phyloP scores from a whole-genome alignment of 2,797 vertebrate species.

The Halcyon badia region DNA sequence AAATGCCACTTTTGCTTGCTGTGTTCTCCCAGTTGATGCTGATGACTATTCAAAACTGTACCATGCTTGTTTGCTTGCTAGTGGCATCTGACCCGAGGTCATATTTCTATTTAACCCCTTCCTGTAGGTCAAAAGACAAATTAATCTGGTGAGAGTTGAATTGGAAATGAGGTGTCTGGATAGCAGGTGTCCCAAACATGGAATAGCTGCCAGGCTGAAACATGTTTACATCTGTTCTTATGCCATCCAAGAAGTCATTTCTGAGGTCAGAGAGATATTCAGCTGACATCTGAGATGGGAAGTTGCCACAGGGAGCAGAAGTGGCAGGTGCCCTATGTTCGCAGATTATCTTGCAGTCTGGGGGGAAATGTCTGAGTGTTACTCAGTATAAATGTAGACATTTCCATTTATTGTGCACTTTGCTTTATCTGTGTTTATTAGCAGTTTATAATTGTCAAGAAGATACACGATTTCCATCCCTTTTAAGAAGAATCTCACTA shows the following conservation, averaged over 20 bases:
- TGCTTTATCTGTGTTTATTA: neutral
- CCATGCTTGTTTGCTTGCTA: conserved; percentile 89
- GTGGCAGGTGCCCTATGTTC: conserved; percentile 83
- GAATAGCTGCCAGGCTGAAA: conserved; percentile 78
- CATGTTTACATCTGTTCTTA: conserved; percentile 81
- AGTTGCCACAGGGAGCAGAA: conserved; percentile 41
- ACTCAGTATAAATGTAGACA: conserved; percentile 20
- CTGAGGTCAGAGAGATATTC: conserved; percentile 86
- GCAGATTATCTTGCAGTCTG: conserved; percentile 14
- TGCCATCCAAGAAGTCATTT: conserved; percentile 76
- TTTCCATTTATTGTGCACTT: neutral
- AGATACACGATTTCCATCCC: neutral
- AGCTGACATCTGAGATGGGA: conserved; percentile 70
- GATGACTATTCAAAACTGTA: conserved; percentile 87
- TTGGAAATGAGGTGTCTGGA: conserved; percentile 82
- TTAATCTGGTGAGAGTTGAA: conserved; percentile 84
- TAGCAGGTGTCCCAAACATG: conserved; percentile 77
- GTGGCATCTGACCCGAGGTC: conserved; percentile 82
- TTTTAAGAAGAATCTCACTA: neutral
- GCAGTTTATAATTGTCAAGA: neutral
- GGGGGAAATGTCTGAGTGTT: neutral
- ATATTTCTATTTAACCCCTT: conserved; percentile 89
- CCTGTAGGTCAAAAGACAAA: conserved; percentile 86
- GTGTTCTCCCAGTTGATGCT: conserved; percentile 43
- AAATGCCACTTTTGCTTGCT: conserved; percentile 64